phyloP scores from a whole-genome alignment of 64 coral and sea anemone species.

The Astreopora myriophthalma region DNA sequence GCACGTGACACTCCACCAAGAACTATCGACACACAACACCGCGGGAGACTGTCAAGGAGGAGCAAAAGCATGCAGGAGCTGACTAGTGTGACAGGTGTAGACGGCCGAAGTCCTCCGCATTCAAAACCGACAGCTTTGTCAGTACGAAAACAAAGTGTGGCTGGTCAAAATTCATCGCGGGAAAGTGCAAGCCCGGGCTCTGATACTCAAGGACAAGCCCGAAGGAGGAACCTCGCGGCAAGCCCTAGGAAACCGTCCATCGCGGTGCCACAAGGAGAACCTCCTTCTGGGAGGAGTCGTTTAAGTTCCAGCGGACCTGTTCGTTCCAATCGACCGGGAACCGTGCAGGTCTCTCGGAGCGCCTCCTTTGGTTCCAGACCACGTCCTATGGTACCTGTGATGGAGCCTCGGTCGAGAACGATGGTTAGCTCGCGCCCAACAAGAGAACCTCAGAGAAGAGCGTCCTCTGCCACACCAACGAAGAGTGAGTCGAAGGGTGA shows the following conservation, averaged over 20 bases:
- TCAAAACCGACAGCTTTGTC: conserved; percentile 17
- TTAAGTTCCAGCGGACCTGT: conserved; percentile 28
- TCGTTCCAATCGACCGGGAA: background rate
- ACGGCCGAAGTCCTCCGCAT: background rate
- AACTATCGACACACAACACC: conserved; percentile 56
- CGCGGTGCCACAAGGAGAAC: background rate
- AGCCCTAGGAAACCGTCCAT: conserved; percentile 19
- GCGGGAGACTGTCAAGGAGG: conserved; percentile 9
- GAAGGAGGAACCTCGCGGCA: background rate
- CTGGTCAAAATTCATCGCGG: background rate
- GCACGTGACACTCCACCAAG: conserved; percentile 51
- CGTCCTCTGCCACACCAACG: background rate
- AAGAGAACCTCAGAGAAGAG: conserved; percentile 12
- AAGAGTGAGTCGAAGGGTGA: background rate
- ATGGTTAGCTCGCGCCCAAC: background rate
- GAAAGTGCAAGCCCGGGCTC: background rate
- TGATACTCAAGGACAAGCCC: background rate
- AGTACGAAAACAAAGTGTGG: background rate
- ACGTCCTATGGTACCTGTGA: background rate
- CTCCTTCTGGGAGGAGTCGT: background rate
- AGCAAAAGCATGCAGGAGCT: conserved; percentile 70
- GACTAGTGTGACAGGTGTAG: background rate
- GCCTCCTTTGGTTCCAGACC: conserved; percentile 77
- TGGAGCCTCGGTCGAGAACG: conserved; percentile 17
- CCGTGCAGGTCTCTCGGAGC: conserved; percentile 56